Base-by-base conservation (phyloP, 2,888 invertebrate species). In the Andrena bicolor region DNA sequence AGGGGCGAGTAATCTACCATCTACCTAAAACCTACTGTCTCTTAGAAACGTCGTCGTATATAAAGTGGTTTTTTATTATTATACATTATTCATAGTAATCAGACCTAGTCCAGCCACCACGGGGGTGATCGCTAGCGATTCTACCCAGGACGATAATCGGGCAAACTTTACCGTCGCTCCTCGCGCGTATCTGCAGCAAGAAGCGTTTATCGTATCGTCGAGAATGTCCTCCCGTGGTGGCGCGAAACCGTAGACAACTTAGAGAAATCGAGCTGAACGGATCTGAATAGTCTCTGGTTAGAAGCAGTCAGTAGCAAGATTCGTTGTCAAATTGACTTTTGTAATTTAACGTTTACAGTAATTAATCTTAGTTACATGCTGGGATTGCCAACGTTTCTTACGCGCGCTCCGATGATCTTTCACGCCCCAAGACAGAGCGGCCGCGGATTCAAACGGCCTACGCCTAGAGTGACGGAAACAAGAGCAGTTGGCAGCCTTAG, bases 1-100 rank as follows among this genome's bases (percentile, higher is more conserved):
- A 91, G 93, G 93, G 94, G 94, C 94, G 94, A 93, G 94, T 94
- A 94, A 93, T 93, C 91, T 92, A 93, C 92, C 91, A 93, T 92
- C 92, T 93, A 93, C 92, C 92, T 93, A 92, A 84, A 26, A 92
- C 89, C 92, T 92, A 92, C 90, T 93, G 91, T 93, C 91, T 93
- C 90, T 93, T 93, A 92, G 92, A 92, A 90, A 89, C 88, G 86
- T 91, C 92, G 89, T 91, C 92, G 89, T 92, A 88, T 91, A 91
- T 89, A 88, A 86, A 91, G 88, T 92, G 90, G 88, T 91, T 89
- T 90, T 88, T 90, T 89, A 88, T 90, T 88, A 74, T 82, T 86
- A 87, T 61, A 86, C 78, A 83, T 85, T 86, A 83, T 83, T 73
- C 70, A 88, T 88, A 88, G 88, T 88, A 78, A 73, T 68, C 68